phyloP scores from a whole-genome alignment of 2,113 vertebrate species.

The Edolisoma coerulescens region DNA sequence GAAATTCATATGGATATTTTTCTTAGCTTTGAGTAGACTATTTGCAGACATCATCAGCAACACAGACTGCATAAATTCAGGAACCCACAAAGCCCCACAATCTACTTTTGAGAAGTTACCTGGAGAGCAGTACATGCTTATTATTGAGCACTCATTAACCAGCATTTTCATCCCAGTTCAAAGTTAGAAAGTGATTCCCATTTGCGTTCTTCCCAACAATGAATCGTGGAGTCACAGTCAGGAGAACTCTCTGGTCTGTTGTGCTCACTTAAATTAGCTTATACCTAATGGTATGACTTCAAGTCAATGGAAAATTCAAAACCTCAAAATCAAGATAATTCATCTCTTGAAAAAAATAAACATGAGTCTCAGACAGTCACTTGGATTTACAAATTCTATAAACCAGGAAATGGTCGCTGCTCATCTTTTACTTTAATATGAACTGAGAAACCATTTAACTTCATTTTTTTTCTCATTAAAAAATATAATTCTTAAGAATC shows the following conservation, averaged over 20 bases:
- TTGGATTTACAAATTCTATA: background rate
- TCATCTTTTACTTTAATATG: background rate
- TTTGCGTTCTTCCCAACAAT: background rate
- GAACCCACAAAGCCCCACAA: fast-evolving
- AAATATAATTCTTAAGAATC: background rate
- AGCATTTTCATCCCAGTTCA: background rate
- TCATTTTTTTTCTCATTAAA: background rate
- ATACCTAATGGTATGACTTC: background rate
- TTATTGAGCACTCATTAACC: background rate
- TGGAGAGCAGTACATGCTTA: background rate
- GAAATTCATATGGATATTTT: background rate
- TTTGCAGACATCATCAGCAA: background rate
- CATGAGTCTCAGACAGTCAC: background rate
- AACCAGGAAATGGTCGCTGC: background rate
- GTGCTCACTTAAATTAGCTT: background rate
- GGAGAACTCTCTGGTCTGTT: background rate
- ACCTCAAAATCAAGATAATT: background rate
- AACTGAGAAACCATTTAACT: background rate
- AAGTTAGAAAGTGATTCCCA: background rate
- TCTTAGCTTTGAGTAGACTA: background rate
- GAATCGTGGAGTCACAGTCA: background rate
- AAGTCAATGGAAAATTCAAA: background rate
- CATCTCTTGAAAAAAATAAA: background rate
- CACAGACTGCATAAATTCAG: background rate
- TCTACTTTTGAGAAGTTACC: background rate